phyloP scores from a whole-genome alignment of 2,113 vertebrate species.

The Hyaena hyaena region DNA sequence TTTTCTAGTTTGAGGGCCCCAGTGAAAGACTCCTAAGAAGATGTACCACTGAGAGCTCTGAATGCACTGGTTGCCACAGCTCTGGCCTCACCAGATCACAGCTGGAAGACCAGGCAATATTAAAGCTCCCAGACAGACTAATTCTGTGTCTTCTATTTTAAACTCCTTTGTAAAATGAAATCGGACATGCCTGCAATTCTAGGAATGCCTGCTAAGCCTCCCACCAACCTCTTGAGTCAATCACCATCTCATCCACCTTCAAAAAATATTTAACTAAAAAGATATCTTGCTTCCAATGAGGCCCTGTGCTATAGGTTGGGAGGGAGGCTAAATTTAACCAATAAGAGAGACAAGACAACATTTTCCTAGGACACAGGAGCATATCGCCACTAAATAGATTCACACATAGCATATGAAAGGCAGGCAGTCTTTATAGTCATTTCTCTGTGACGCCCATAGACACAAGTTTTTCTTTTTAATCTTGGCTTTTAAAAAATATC shows the following conservation, averaged over 20 bases:
- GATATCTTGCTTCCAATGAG: conserved; percentile 1
- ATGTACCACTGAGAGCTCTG: not conserved
- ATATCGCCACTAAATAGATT: not conserved
- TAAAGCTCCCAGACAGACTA: not conserved
- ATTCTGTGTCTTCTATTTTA: conserved; percentile 50
- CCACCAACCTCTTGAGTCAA: conserved; percentile 17
- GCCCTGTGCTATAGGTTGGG: not conserved
- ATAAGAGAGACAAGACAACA: not conserved
- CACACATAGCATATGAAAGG: not conserved
- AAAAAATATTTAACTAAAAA: conserved; percentile 42
- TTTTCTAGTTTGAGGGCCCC: not conserved
- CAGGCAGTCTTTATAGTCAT: not conserved
- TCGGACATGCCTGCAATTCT: not conserved
- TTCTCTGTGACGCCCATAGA: not conserved
- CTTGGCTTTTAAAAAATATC: conserved; percentile 22
- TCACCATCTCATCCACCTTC: conserved; percentile 17
- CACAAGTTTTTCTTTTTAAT: not conserved
- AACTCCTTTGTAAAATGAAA: conserved; percentile 42
- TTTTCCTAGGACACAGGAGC: not conserved
- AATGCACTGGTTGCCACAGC: not conserved
- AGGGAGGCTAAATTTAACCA: not conserved
- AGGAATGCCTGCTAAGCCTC: conserved; percentile 52
- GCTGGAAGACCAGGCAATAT: not conserved
- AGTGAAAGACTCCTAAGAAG: not conserved
- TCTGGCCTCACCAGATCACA: not conserved